A percentile compares a stretch with the other conserved stretches of the same genome.
These are phyloP conservation scores for Copsychus sechellarum DNA, from an alignment of 2,113 vertebrate species.

Conservation along the genomic window DNA sequence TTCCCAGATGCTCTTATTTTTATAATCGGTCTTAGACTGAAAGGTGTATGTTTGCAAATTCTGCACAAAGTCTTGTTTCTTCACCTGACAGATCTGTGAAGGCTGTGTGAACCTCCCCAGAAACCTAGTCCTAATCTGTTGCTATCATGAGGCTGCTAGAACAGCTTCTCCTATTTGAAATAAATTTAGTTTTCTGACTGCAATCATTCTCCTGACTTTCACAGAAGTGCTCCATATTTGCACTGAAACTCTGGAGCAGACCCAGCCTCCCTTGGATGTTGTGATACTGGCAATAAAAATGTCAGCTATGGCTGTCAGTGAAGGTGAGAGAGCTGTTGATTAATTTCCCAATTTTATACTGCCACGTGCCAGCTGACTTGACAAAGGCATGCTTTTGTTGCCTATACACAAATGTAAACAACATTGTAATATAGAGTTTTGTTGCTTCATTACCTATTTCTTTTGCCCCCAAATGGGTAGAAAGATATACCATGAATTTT, in stretches of 20 bases:
- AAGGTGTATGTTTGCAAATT: background rate
- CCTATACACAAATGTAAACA: background rate
- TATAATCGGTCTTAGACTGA: background rate
- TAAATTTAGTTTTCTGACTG: background rate
- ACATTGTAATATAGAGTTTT: background rate
- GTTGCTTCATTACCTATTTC: background rate
- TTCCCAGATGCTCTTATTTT: background rate
- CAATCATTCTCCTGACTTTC: background rate
- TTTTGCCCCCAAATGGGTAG: background rate
- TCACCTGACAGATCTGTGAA: background rate
- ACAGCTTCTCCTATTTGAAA: background rate
- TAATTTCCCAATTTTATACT: background rate
- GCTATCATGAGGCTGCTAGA: background rate
- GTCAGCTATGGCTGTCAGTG: background rate
- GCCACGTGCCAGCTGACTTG: background rate
- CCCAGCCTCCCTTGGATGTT: background rate
- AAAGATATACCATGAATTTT: background rate
- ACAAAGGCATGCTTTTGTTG: background rate
- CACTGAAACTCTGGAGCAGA: background rate
- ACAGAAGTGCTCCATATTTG: background rate
- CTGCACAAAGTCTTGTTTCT: background rate
- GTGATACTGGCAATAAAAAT: background rate
- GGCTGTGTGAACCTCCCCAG: background rate
- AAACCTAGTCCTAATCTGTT: background rate
- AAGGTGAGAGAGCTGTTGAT: background rate